These are phyloP conservation scores for Merluccius polli DNA, from an alignment of 2,797 vertebrate species.

Conservation along the genomic window DNA sequence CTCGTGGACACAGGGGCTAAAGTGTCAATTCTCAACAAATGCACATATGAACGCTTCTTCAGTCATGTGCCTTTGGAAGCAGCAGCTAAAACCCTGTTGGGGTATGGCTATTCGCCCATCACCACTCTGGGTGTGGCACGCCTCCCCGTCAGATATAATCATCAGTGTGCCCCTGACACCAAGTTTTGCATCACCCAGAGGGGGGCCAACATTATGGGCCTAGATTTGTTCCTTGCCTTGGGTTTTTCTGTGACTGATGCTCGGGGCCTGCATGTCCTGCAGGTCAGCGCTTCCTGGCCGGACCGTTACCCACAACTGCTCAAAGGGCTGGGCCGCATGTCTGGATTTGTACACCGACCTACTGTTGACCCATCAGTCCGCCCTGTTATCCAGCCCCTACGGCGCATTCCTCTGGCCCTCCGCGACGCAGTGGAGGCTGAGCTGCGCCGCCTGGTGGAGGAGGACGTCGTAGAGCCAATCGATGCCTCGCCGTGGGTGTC, in stretches of 20 bases:
- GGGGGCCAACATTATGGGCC: conserved; percentile 14
- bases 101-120: no score
- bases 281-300: conserved; percentile 2
- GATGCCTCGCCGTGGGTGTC: no score
- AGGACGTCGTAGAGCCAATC: no score
- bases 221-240: conserved; percentile 16
- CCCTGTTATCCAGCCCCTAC: no score
- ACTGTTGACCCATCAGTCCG: no score
- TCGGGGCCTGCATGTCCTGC: neutral
- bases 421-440: no score
- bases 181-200: neutral
- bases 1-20: neutral
- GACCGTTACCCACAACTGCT: conserved; percentile 13
- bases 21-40: neutral
- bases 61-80: no score
- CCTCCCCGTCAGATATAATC: neutral
- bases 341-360: neutral
- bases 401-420: no score
- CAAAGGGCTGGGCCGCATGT: neutral
- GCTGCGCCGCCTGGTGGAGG: no score
- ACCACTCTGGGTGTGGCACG: neutral
- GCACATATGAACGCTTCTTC: no score
- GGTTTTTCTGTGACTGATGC: neutral
- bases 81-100: no score
- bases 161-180: no score